Conservation (phyloP, 2,113 vertebrate genomes). For the Phylloscopus trochiloides region DNA sequence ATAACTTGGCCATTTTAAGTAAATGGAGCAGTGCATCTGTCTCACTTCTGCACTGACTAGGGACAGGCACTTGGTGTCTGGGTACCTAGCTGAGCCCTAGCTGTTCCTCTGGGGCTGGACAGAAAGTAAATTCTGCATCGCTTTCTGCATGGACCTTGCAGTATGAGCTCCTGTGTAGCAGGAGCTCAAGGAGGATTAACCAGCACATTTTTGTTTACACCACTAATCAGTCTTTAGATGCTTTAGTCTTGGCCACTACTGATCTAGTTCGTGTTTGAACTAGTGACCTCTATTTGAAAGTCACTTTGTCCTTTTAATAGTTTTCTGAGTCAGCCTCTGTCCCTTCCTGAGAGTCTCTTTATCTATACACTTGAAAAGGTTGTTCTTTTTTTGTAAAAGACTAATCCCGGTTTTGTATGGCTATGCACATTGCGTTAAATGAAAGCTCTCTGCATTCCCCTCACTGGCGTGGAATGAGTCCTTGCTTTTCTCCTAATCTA, state of each 20-base stretch:
- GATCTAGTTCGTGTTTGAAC: slow-evolving; percentile 7
- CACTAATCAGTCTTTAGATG: not conserved
- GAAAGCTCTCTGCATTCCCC: not conserved
- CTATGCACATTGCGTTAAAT: not conserved
- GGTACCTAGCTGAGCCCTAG: not conserved
- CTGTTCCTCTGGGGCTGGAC: not conserved
- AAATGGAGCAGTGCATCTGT: not conserved
- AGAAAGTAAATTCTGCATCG: not conserved
- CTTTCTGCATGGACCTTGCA: not conserved
- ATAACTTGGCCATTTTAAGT: not conserved
- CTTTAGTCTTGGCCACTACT: not conserved
- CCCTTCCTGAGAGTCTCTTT: slow-evolving; percentile 7
- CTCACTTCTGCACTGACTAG: not conserved
- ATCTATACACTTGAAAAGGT: slow-evolving; percentile 9
- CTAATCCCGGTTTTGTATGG: slow-evolving; percentile 25
- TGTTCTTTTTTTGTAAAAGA: not conserved
- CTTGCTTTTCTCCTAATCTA: not conserved
- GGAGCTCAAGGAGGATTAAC: not conserved
- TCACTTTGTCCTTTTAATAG: slow-evolving; percentile 26
- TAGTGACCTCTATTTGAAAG: slow-evolving; percentile 25
- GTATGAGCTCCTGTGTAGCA: not conserved
- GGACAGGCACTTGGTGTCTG: too few species aligned
- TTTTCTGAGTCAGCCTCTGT: slow-evolving; percentile 4
- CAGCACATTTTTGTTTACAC: not conserved
- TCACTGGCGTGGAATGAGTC: not conserved